A percentile compares a stretch with the other conserved stretches of the same genome.
phyloP scores from a whole-genome alignment of 2,888 invertebrate species.

The Hetaerina titia region DNA sequence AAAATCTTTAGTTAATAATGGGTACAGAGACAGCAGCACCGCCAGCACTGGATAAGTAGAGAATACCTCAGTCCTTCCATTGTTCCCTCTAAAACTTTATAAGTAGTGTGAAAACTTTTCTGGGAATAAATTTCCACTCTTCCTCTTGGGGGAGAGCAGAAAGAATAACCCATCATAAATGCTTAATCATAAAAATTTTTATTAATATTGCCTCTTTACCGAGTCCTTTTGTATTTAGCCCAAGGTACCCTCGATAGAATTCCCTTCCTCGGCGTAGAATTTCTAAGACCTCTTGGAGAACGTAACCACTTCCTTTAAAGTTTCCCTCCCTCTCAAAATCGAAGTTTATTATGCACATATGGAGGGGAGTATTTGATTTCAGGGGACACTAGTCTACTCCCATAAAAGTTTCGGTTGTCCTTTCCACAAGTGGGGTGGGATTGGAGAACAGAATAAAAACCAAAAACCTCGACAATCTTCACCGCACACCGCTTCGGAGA shows the following conservation, averaged over 20 bases:
- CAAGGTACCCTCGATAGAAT: neutral
- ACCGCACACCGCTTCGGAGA: neutral
- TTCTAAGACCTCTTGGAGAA: neutral
- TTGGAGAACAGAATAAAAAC: too few species aligned
- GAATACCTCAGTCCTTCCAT: neutral
- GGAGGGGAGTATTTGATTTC: neutral
- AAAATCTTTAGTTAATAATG: too few species aligned
- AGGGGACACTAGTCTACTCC: neutral
- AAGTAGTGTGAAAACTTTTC: neutral
- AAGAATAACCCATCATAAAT: neutral
- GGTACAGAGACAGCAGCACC: neutral
- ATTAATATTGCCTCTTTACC: neutral
- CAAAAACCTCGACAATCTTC: neutral
- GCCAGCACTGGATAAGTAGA: neutral
- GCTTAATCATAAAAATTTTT: neutral
- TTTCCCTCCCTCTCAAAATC: neutral
- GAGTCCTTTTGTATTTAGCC: neutral
- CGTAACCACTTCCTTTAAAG: neutral
- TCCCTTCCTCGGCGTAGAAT: neutral
- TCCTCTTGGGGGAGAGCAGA: neutral
- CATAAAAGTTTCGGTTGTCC: neutral
- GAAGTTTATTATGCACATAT: neutral
- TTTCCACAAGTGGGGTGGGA: neutral
- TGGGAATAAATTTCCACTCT: neutral
- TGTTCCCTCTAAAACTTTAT: neutral